Evolutionary conservation across 2,888 invertebrate species (phyloP), one percentile per base, ranked within the genome.

Genomic region (Leucophenga montana): DNA sequence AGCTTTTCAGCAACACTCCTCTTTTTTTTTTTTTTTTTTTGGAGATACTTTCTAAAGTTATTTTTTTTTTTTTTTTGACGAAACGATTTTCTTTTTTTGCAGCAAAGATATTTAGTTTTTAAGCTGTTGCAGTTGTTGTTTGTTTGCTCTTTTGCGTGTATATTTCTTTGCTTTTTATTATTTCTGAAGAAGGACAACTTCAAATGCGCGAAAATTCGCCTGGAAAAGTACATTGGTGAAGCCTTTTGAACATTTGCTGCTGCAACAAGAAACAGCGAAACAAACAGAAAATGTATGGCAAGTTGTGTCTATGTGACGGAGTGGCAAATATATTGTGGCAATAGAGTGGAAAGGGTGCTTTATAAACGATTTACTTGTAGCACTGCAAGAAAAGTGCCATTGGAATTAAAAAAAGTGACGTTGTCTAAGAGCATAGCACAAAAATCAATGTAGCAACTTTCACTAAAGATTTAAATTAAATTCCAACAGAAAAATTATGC

Each of bases 1-100:
- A 68, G 67, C 67, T 61, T 68, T 59, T 48, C 27, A 20, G 18
- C 62, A 20, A 64, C 46, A 64, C 39, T 44, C 20, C 18, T 50
- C n/a, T 50, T 18, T 22, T 16, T 56, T 18, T n/a, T 18, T 48
- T 48, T 50, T 50, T 50, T 18, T 22, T 16, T n/a, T n/a, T n/a
- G n/a, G n/a, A n/a, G n/a, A n/a, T n/a, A n/a, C 31, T 39, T 18
- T 61, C 16, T 39, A 39, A 16, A 44, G 13, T n/a, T 61, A n/a
- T 11, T 39, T 39, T 39, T 61, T 16, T 39, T 4, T 27, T 4
- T 27, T 4, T 27, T 4, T 27, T 2, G 2, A 27, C 27, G 27
- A 27, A 4, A 39, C 11, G 11, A 39, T 39, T 64, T 64, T 62
- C 16, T 48, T 44, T 62, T 46, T 46, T 18, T 61, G 44, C 39